phyloP scores from a whole-genome alignment of 2,797 vertebrate genomes.

The Lepilemur ruficaudatus region DNA sequence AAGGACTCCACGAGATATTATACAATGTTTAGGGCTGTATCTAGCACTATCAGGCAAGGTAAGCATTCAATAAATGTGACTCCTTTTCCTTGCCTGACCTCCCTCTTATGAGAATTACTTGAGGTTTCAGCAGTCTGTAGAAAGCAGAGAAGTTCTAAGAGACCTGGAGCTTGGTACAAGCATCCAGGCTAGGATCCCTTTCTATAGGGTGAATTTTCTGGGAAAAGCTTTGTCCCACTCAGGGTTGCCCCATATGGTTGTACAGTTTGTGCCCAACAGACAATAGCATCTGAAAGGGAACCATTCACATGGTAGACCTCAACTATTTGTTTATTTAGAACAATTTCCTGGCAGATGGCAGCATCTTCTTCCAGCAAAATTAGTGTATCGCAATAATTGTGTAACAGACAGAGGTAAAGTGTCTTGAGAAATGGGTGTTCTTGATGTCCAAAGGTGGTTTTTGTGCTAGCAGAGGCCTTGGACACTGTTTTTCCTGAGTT shows the following conservation, averaged over 20 bases:
- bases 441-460: not conserved
- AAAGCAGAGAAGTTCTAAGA: not conserved
- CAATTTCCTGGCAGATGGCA: constrained; percentile 47
- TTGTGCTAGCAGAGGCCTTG: not conserved
- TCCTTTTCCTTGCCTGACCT: not conserved
- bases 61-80: not conserved
- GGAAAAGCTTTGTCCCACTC: not conserved
- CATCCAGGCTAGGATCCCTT: not conserved
- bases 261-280: not conserved
- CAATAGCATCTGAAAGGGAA: constrained; percentile 15
- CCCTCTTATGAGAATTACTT: not conserved
- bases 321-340: constrained; percentile 47
- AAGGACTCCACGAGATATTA: not conserved
- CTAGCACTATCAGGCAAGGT: not conserved
- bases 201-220: not conserved
- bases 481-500: not conserved
- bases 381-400: constrained; percentile 31
- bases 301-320: not conserved
- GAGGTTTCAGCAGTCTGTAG: not conserved
- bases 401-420: constrained; percentile 5
- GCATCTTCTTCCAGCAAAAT: constrained; percentile 43
- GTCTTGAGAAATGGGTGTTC: constrained; percentile 21
- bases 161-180: not conserved
- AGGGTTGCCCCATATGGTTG: not conserved
- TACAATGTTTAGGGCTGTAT: not conserved